Percentiles rank a stretch among this genome's conserved stretches.
phyloP scores from a whole-genome alignment of 92 coral and sea anemone species.

The Chrysogorgia sp. region DNA sequence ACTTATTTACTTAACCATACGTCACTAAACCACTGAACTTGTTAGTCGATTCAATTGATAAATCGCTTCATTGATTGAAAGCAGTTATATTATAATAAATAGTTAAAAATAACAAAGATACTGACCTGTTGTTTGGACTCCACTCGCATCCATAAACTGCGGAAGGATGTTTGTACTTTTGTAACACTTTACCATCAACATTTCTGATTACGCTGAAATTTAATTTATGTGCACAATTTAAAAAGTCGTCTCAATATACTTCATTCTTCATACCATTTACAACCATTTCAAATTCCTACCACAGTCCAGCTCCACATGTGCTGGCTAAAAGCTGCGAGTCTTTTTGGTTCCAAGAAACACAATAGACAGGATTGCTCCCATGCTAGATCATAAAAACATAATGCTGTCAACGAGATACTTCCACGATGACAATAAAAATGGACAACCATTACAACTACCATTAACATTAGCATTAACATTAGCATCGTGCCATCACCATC shows the following conservation, averaged over 20 bases:
- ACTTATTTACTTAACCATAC: no score
- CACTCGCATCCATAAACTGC: slow-evolving; percentile 98
- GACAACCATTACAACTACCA: no score
- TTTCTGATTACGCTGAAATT: slow-evolving; percentile 79
- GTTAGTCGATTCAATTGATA: no score
- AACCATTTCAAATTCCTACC: slow-evolving; percentile 70
- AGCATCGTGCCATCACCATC: no score
- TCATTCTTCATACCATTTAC: neutral
- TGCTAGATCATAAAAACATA: slow-evolving; percentile 55
- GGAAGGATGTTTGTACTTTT: slow-evolving; percentile 91
- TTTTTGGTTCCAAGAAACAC: slow-evolving; percentile 98
- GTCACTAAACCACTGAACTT: no score
- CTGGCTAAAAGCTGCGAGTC: slow-evolving; percentile 92
- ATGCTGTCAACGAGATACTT: no score
- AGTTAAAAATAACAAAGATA: neutral
- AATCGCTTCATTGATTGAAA: neutral
- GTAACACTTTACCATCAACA: slow-evolving; percentile 81
- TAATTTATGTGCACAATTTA: neutral
- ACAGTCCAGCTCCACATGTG: slow-evolving; percentile 76
- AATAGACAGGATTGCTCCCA: slow-evolving; percentile 81
- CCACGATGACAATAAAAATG: neutral
- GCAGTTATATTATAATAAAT: neutral
- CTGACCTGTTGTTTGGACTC: slow-evolving; percentile 97
- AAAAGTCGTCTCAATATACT: neutral
- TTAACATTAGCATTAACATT: no score